These are phyloP conservation scores for Microtus richardsoni DNA, from an alignment of 2,113 vertebrate genomes.

Conservation along the genomic window DNA sequence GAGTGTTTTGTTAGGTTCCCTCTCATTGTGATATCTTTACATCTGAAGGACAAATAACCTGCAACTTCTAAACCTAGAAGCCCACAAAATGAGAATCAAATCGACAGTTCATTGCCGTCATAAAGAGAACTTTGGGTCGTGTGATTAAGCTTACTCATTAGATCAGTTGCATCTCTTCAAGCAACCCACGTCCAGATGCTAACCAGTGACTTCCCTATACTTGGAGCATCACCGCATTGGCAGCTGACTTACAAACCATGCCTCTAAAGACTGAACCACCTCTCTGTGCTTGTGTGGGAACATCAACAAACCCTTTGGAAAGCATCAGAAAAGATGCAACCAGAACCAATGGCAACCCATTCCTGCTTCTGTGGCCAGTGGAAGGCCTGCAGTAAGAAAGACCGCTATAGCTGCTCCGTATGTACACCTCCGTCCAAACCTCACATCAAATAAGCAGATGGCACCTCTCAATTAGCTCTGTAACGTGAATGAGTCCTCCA, in stretches of 20 bases:
- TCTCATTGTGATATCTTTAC: neutral
- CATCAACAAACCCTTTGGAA: neutral
- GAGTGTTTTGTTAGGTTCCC: neutral
- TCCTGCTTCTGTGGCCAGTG: neutral
- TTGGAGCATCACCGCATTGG: neutral
- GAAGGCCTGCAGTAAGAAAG: neutral
- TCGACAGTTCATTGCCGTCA: neutral
- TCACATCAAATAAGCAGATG: neutral
- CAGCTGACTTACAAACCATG: neutral
- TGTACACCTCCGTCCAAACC: neutral
- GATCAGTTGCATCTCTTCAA: neutral
- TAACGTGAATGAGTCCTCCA: neutral
- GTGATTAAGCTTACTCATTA: too few relatives aligned
- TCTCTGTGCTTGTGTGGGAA: neutral
- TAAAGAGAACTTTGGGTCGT: neutral
- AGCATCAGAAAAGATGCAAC: neutral
- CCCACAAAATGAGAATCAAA: neutral
- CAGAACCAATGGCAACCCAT: neutral
- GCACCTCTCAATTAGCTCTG: neutral
- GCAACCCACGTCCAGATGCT: neutral
- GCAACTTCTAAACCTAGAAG: neutral
- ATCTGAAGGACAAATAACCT: neutral
- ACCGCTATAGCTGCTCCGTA: neutral
- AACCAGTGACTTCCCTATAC: neutral
- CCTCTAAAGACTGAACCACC: neutral